Percentiles rank a stretch among this genome's conserved stretches.
These are phyloP conservation scores for Dromius quadrimaculatus DNA, from an alignment of 2,888 invertebrate genomes.

Conservation along the genomic window DNA sequence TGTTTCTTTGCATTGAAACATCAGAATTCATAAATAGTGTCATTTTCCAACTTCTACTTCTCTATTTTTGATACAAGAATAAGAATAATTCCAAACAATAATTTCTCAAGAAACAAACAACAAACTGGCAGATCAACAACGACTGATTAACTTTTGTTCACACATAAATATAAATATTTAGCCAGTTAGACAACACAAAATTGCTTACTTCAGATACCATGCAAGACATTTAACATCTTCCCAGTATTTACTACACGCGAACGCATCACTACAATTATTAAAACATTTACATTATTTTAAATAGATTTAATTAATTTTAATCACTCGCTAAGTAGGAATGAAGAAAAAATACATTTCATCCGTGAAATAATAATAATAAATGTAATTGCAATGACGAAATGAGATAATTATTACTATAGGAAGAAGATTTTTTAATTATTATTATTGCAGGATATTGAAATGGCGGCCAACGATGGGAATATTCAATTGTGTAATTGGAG, in stretches of 20 bases:
- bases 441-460: background rate
- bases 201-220: constrained; percentile 8
- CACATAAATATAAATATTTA: constrained; percentile 34
- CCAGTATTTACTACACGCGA: constrained; percentile 27
- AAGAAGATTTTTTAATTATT: background rate
- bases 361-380: constrained; percentile 1
- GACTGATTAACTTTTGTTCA: constrained; percentile 13
- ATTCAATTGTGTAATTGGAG: too few species aligned
- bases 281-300: constrained; percentile 6
- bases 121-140: constrained; percentile 2
- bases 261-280: constrained; percentile 10
- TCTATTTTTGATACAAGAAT: too few species aligned
- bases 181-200: constrained; percentile 20
- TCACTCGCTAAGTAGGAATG: background rate
- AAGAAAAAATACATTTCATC: background rate
- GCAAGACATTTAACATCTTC: background rate
- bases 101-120: constrained; percentile 1
- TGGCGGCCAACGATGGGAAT: too few species aligned
- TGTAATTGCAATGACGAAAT: constrained; percentile 5
- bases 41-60: too few species aligned
- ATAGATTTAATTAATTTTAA: constrained; percentile 12
- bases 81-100: too few species aligned
- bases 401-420: background rate
- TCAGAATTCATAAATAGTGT: too few species aligned
- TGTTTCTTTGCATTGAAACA: too few species aligned